phyloP scores from a whole-genome alignment of 2,888 invertebrate genomes.

The Acanthosepion esculentum region DNA sequence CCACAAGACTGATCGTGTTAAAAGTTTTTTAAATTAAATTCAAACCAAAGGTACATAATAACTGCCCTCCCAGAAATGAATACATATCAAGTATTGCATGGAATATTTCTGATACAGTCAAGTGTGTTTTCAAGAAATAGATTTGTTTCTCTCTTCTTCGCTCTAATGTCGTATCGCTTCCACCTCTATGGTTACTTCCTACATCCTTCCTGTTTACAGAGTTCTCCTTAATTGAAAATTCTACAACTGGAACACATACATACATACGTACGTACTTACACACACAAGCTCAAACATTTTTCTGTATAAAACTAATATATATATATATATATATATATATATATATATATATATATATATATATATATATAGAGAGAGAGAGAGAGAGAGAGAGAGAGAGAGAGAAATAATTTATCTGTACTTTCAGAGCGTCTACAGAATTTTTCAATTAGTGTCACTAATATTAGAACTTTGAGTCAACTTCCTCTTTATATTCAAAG shows the following conservation, averaged over 20 bases:
- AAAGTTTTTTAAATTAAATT: background rate
- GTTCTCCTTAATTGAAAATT: background rate
- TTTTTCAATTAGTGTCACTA: too few relatives aligned
- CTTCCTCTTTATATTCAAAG: too few relatives aligned
- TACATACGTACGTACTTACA: slow-evolving; percentile 39
- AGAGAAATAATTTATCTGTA: too few relatives aligned
- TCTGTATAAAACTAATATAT: too few relatives aligned
- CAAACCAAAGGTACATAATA: background rate
- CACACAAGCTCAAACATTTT: slow-evolving; percentile 11
- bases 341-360: too few relatives aligned
- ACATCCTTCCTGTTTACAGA: background rate
- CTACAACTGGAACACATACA: background rate
- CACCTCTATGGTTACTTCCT: background rate
- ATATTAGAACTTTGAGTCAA: too few relatives aligned
- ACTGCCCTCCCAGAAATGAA: background rate
- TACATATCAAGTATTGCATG: background rate
- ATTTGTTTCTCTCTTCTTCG: background rate
- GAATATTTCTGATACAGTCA: background rate
- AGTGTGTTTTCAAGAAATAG: background rate
- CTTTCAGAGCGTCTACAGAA: too few relatives aligned
- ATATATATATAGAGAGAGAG: too few relatives aligned
- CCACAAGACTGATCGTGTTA: background rate
- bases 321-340: too few relatives aligned
- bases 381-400: too few relatives aligned
- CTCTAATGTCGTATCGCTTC: background rate